Percentiles rank a stretch among this genome's conserved stretches.
Evolutionary conservation across 2,113 vertebrate species (phyloP).

Genomic region (Galeopterus variegatus): DNA sequence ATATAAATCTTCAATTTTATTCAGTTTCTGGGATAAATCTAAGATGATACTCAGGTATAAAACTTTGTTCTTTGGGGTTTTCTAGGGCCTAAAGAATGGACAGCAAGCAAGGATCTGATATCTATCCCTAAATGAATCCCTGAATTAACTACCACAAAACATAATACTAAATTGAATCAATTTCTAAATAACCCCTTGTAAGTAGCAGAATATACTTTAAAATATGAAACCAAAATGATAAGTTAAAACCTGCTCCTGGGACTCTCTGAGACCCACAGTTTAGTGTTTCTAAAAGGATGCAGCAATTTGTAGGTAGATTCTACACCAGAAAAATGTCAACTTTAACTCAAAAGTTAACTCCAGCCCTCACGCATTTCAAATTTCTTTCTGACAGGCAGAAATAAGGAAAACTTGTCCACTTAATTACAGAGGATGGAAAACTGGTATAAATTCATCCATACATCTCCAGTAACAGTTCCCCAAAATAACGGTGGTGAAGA

Average conservation of each 20-base stretch:
- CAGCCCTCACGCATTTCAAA: neutral
- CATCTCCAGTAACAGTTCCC: neutral
- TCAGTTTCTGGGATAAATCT: neutral
- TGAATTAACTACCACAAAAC: neutral
- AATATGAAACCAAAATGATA: conserved; percentile 50
- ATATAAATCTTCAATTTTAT: neutral
- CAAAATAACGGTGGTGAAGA: neutral
- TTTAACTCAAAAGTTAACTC: conserved; percentile 35
- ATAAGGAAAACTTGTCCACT: neutral
- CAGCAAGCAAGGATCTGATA: neutral
- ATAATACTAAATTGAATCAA: neutral
- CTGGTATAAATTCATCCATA: neutral
- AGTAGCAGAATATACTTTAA: conserved; percentile 58
- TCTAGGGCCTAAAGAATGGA: neutral
- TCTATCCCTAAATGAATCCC: neutral
- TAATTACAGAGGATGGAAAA: neutral
- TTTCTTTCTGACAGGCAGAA: conserved; percentile 44
- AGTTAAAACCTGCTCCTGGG: neutral
- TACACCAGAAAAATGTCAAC: neutral
- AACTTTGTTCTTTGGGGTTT: neutral
- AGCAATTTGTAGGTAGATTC: neutral
- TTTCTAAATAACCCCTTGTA: conserved; percentile 59
- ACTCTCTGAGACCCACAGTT: neutral
- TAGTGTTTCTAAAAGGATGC: neutral
- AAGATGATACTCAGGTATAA: neutral